These are phyloP conservation scores for Lasiurus cinereus DNA, from an alignment of 2,113 vertebrate species.

Conservation along the genomic window DNA sequence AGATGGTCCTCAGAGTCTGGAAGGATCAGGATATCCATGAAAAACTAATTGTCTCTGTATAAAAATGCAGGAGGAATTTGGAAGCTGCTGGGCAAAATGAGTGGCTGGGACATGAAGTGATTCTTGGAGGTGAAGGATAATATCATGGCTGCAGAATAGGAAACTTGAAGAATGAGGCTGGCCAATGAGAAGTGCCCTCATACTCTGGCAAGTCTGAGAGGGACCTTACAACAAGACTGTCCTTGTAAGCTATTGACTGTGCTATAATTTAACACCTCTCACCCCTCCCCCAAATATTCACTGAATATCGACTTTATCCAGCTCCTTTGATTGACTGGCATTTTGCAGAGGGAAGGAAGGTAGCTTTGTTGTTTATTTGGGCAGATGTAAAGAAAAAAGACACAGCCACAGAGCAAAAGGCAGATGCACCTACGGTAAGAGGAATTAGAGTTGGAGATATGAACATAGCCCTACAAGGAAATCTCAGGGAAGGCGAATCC, in stretches of 20 bases:
- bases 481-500: background rate
- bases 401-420: background rate
- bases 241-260: background rate
- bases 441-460: slow-evolving; percentile 20
- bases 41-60: background rate
- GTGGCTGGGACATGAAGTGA: background rate
- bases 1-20: background rate
- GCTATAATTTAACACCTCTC: background rate
- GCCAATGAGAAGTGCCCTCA: background rate
- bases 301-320: background rate
- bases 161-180: background rate
- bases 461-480: slow-evolving; percentile 5
- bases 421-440: background rate
- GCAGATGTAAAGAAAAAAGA: background rate
- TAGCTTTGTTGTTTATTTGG: background rate
- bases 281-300: background rate
- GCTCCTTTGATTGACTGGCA: background rate
- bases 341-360: background rate
- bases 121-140: background rate
- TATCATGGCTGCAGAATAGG: too few species aligned
- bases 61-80: background rate
- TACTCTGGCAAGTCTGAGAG: background rate
- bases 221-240: background rate
- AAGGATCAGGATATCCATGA: background rate
- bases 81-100: background rate